Conservation (phyloP, 2,113 vertebrate species). For the Globicephala melas region DNA sequence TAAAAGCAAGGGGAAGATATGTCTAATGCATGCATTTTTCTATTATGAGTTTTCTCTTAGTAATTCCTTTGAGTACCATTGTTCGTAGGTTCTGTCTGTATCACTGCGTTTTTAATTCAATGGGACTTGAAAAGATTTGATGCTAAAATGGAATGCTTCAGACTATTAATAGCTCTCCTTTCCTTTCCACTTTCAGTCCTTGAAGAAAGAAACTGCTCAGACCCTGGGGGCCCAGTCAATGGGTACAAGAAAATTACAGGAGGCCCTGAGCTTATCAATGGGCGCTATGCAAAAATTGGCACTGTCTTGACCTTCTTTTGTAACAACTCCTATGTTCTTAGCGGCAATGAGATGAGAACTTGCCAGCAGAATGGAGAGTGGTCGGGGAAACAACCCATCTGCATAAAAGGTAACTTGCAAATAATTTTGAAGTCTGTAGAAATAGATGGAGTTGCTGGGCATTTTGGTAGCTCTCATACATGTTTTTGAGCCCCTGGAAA, state of each 20-base stretch:
- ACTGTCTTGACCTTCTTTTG: conserved; percentile 94
- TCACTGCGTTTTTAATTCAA: conserved; percentile 34
- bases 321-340: conserved; percentile 91
- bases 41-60: not conserved
- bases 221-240: conserved; percentile 88
- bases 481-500: not conserved
- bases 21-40: not conserved
- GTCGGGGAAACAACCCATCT: conserved; percentile 92
- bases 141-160: conserved; percentile 51
- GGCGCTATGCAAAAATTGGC: conserved; percentile 80
- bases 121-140: conserved; percentile 44
- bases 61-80: not conserved
- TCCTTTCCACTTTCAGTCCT: conserved; percentile 81
- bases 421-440: not conserved
- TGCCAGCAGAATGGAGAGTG: conserved; percentile 92
- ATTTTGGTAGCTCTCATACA: not conserved
- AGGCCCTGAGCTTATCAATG: conserved; percentile 86
- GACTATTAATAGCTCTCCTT: conserved; percentile 56
- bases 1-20: not conserved
- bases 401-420: conserved; percentile 89
- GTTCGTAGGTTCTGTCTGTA: conserved; percentile 7
- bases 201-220: conserved; percentile 88
- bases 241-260: conserved; percentile 93
- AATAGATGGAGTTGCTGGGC: not conserved
- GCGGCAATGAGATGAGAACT: conserved; percentile 89